These are phyloP conservation scores for Andrena hattorfiana DNA, from an alignment of 2,888 invertebrate species.

Conservation along the genomic window DNA sequence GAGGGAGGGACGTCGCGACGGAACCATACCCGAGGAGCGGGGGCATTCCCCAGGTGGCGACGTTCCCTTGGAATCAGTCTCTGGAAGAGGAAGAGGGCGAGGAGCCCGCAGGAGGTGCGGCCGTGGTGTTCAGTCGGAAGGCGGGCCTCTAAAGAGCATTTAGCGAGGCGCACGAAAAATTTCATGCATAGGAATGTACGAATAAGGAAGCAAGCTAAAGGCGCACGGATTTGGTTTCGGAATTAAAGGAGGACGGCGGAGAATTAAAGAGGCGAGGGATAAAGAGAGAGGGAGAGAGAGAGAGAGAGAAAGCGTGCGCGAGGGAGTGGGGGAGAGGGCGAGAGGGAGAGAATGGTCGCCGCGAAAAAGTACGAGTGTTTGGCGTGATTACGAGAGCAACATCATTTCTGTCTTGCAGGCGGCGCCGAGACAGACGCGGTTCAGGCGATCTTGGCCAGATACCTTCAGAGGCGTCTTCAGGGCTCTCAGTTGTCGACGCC, in stretches of 20 bases:
- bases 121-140: not conserved
- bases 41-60: conserved; percentile 1
- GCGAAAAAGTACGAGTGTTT: conserved; percentile 31
- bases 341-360: not conserved
- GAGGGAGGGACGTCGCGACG: not conserved
- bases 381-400: conserved; percentile 73
- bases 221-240: not conserved
- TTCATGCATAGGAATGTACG: conserved; percentile 47
- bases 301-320: not conserved
- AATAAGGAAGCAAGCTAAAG: conserved; percentile 6
- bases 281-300: not conserved
- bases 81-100: not conserved
- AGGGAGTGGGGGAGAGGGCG: not conserved
- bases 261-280: conserved; percentile 12
- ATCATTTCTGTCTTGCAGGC: conserved; percentile 78
- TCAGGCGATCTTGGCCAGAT: conserved; percentile 78
- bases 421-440: conserved; percentile 78
- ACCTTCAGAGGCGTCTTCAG: conserved; percentile 80
- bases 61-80: conserved; percentile 5
- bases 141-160: conserved; percentile 36
- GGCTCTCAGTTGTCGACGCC: conserved; percentile 77
- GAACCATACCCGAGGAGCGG: not conserved
- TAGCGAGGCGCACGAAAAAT: conserved; percentile 40
- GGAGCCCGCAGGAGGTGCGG: not conserved
- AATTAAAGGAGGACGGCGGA: conserved; percentile 9